Base-by-base conservation (phyloP, 2,797 vertebrate species). In the Chelon auratus region DNA sequence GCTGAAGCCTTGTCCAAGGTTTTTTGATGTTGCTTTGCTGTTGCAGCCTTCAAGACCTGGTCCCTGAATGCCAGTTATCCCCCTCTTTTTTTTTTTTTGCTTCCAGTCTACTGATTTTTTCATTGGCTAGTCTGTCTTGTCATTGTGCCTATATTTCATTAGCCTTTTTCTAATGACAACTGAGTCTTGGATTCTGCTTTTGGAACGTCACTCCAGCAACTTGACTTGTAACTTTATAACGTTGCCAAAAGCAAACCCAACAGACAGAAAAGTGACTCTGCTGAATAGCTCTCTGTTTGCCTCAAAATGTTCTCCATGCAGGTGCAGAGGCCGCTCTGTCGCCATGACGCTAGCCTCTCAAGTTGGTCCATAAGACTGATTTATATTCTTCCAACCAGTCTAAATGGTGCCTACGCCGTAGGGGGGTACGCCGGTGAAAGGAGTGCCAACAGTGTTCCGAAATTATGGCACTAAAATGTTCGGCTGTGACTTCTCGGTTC, bases 261-360 rank as follows among this genome's bases (percentile, higher is more conserved):
- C 18, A 52, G 36, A 69, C 7, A 33, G 5, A 33, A 33, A 33
- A 33, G 18, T 48, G 68, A 48, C 0, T 26, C 18, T 37, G 64
- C 18, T 53, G 52, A 76, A 53, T 55, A 70, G 10, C 50, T 57
- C 14, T 37, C 20, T n/a, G 20, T 5, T 15, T 20, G 22, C n/a
- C 50, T 18, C 42, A 47, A 67, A 60, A 72, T 17, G 24, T 24
- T 8, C 40, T 74, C 10, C 20, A 30, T 36, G 24, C 37, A 26
- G 69, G 52, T 37, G 66, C 51, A 66, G 48, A 51, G 54, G 20
- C 43, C 51, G 11, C 48, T 81, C 57, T 56, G 62, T 57, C 37
- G 30, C 2, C 18, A 18, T 54, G 56, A 56, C 80, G 56, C 45
- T 18, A 37, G n/a, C 51, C 33, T 76, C 37, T 56, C 59, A 50